Percentiles rank a stretch among this genome's conserved stretches.
Conservation (phyloP, 2,113 vertebrate species). For the Mormyrus lacerda region DNA sequence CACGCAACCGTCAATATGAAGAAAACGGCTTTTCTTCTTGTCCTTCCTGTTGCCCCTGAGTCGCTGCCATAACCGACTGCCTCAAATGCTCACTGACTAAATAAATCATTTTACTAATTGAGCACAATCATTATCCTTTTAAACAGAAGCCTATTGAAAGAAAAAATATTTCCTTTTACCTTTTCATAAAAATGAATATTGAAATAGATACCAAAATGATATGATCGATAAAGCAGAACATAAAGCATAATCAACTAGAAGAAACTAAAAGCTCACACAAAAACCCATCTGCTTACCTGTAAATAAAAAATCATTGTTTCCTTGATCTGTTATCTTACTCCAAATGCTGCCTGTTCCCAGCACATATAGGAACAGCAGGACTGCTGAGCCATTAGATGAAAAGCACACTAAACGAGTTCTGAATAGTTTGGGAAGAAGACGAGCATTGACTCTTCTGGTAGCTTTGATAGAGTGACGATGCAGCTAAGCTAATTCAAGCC, state of each 20-base stretch:
- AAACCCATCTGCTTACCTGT: not conserved
- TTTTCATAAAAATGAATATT: not conserved
- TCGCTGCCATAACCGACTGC: not conserved
- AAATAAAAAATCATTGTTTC: not conserved
- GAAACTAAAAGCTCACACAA: not conserved
- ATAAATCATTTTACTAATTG: not conserved
- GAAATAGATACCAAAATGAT: not conserved
- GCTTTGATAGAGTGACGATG: not conserved
- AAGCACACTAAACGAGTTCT: not conserved
- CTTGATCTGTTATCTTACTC: not conserved
- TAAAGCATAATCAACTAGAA: not conserved
- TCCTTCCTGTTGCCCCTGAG: not conserved
- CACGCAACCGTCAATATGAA: not conserved
- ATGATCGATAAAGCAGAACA: not conserved
- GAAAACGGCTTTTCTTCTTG: not conserved
- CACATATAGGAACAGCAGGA: not conserved
- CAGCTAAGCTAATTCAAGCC: not conserved
- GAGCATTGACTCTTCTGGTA: not conserved
- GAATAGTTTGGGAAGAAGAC: not conserved
- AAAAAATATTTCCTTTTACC: not conserved
- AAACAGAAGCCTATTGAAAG: not conserved
- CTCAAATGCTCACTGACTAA: not conserved
- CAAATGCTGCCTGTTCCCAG: not conserved
- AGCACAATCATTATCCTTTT: not conserved
- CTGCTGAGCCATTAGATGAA: not conserved